Evolutionary conservation across 30 jellyfish, hydroid and myxozoan genomes (phyloP).

Genomic region (Rhopilema esculentum): DNA sequence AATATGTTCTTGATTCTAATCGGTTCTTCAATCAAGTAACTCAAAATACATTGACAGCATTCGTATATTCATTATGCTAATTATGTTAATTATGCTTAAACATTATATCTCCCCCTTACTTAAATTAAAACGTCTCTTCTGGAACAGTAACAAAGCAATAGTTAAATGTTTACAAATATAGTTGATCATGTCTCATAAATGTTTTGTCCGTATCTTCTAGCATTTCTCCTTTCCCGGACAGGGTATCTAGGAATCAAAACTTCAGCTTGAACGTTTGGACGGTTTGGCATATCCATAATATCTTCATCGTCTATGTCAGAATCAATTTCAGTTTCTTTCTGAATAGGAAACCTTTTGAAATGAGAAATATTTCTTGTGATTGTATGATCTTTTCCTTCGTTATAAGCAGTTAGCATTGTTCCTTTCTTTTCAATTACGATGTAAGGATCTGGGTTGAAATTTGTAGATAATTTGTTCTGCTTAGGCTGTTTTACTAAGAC

Average conservation of each 20-base stretch:
- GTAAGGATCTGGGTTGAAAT: slow-evolving; percentile 63
- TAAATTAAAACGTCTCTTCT: background rate
- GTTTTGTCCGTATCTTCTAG: slow-evolving; percentile 38
- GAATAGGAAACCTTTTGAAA: slow-evolving; percentile 46
- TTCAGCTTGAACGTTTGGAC: slow-evolving; percentile 39
- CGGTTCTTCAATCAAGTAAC: background rate
- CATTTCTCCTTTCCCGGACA: slow-evolving; percentile 48
- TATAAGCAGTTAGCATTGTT: slow-evolving; percentile 41
- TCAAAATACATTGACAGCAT: background rate
- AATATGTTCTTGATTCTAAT: background rate
- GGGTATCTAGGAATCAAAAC: slow-evolving; percentile 46
- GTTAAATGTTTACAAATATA: background rate
- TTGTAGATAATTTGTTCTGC: slow-evolving; percentile 62
- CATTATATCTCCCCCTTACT: slow-evolving; percentile 25
- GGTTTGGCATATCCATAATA: slow-evolving; percentile 36
- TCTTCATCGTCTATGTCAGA: slow-evolving; percentile 46
- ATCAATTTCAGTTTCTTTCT: slow-evolving; percentile 40
- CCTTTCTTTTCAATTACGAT: slow-evolving; percentile 57
- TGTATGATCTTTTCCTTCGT: slow-evolving; percentile 21
- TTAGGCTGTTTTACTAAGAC: slow-evolving; percentile 67
- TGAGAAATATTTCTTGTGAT: slow-evolving; percentile 44
- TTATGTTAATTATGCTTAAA: background rate
- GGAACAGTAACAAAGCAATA: background rate
- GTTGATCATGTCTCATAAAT: slow-evolving; percentile 13
- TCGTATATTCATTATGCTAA: too few relatives aligned